Evolutionary conservation across 2,113 vertebrate species (phyloP), one percentile per base, ranked within the genome.

Genomic region (Sorex fumeus): DNA sequence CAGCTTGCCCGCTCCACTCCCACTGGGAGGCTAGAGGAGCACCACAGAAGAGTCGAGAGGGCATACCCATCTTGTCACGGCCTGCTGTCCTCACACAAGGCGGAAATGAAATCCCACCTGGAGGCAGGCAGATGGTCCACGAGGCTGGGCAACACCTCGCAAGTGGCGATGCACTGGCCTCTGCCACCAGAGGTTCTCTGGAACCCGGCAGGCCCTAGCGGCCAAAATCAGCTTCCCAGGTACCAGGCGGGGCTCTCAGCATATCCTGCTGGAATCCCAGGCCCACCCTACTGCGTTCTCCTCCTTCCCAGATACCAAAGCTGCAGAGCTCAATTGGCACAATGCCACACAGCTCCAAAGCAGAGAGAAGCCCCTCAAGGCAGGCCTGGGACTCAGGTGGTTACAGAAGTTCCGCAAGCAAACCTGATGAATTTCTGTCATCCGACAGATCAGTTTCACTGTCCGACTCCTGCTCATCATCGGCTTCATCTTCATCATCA

Each of bases 381-480:
- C 64, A 66, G 28, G 28, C 64, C 7, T 30, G 11, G 25, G 28
- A 66, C 18, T 30, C 64, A 27, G 30, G 47, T 50, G 64, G 9
- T 10, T 30, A 8, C 3, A 66, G 74, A 9, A 92, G 50, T 40
- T 90, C 53, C 88, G 28, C 43, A 74, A 92, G 81, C 94, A 84
- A 95, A 98, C 98, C 98, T 91, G 95, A 75, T 0, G 94, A 47
- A 64, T 94, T 83, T 11, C 72, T 0, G 75, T 96, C 97, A 83
- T 98, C 95, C 13, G 95, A 64, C 34, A 36, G 79, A 62, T 88
- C 0, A 8, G 97, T 93, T 2, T 98, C 98, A 30, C 96, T 98
- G 34, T 97, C 97, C 2, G 97, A 97, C 79, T 97, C 90, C 0
- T 92, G 97, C 8, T 97, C 97, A n/a, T 91, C 81, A 10, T 95